These are phyloP conservation scores for Chrosomus eos DNA, from an alignment of 2,797 vertebrate species.

Conservation along the genomic window DNA sequence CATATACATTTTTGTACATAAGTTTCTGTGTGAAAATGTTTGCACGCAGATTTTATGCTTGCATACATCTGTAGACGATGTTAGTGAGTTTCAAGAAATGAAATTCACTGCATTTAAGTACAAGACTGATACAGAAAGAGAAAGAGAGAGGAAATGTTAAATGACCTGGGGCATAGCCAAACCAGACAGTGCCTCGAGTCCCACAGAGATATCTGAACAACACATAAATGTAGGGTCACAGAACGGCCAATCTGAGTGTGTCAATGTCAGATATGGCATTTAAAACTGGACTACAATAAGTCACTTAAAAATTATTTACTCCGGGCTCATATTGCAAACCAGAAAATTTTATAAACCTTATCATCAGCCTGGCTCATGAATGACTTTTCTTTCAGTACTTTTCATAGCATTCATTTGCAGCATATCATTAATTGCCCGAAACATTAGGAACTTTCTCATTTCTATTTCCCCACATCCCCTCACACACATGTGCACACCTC, in stretches of 20 bases:
- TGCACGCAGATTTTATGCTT: neutral
- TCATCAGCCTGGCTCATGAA: neutral
- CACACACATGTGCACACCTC: conserved; percentile 18
- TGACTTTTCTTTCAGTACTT: neutral
- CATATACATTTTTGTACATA: neutral
- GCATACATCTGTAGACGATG: neutral
- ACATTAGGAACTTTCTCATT: neutral
- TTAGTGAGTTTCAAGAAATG: neutral
- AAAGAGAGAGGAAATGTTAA: conserved; percentile 20
- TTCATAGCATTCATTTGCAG: neutral
- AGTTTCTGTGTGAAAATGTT: neutral
- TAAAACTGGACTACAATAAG: neutral
- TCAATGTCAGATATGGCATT: neutral
- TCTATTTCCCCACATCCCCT: neutral
- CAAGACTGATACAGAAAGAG: neutral
- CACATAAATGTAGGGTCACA: conserved; percentile 36
- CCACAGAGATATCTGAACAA: conserved; percentile 19
- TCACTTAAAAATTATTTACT: neutral
- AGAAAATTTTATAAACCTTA: neutral
- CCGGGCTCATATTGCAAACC: neutral
- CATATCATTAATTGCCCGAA: neutral
- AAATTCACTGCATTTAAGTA: neutral
- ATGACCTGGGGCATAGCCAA: conserved; percentile 16
- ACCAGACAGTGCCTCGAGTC: conserved; percentile 2
- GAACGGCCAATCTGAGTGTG: neutral